Evolutionary conservation across 2,113 vertebrate genomes (phyloP).

Genomic region (Anarhynchus alexandrinus): DNA sequence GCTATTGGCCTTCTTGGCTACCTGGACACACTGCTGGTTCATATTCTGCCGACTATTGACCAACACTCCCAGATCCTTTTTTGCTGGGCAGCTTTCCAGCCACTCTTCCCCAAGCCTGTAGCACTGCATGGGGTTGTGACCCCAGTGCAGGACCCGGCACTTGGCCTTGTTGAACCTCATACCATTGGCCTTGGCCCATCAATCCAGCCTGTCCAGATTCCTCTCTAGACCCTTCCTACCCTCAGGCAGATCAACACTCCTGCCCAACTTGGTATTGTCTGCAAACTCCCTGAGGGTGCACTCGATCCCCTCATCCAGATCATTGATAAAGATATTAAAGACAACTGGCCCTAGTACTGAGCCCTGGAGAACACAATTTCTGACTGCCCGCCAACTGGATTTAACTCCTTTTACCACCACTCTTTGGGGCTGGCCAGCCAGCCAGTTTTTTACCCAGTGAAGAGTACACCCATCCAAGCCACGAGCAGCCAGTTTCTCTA

Average conservation of each 20-base stretch:
- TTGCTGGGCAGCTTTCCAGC: not conserved
- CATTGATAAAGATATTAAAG: not conserved
- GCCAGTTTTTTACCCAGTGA: not conserved
- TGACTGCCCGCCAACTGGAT: rapidly evolving
- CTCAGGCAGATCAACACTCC: not conserved
- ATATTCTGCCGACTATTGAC: not conserved
- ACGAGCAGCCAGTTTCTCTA: not conserved
- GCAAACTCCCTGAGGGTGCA: not conserved
- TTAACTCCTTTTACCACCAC: not conserved
- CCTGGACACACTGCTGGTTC: not conserved
- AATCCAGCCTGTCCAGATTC: not conserved
- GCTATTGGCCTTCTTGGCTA: not conserved
- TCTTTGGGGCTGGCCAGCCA: not conserved
- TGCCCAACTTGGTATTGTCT: rapidly evolving
- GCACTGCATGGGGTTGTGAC: not conserved
- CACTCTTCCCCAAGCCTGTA: not conserved
- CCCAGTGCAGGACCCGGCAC: not conserved
- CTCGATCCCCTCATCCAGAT: rapidly evolving
- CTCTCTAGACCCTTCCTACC: not conserved
- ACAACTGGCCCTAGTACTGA: rapidly evolving
- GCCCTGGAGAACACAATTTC: not conserved
- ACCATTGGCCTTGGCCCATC: rapidly evolving
- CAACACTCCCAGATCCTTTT: not conserved
- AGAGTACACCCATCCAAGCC: not conserved
- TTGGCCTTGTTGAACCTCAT: not conserved